Percentiles rank a stretch among this genome's conserved stretches.
These are phyloP conservation scores for Rhorus exstirpatorius DNA, from an alignment of 2,888 invertebrate species.

Conservation along the genomic window DNA sequence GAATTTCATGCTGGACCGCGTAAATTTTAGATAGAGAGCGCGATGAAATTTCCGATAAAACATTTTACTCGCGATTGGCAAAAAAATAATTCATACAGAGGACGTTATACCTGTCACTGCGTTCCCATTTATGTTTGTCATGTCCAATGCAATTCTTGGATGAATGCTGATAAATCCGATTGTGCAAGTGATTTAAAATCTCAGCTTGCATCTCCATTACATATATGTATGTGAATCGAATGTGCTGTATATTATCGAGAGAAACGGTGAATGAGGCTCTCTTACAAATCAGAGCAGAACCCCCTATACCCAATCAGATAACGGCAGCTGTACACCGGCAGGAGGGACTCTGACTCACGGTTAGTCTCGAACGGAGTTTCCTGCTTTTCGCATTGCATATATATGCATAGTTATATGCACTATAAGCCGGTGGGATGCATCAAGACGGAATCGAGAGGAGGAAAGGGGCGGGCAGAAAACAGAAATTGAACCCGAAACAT, in stretches of 20 bases:
- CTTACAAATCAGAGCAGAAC: slow-evolving; percentile 68
- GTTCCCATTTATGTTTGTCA: slow-evolving; percentile 1
- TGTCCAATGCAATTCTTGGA: slow-evolving; percentile 17
- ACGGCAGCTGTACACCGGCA: slow-evolving; percentile 31
- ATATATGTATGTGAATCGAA: background rate
- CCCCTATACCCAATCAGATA: slow-evolving; percentile 64
- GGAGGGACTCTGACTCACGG: slow-evolving; percentile 50
- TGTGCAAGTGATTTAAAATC: slow-evolving; percentile 53
- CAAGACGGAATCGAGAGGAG: slow-evolving; percentile 51
- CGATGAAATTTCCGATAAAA: too few species aligned
- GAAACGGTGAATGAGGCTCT: slow-evolving; percentile 55
- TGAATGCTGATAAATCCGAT: slow-evolving; percentile 50
- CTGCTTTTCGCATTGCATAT: slow-evolving; percentile 60
- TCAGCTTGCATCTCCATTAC: slow-evolving; percentile 24
- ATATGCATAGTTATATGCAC: slow-evolving; percentile 48
- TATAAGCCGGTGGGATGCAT: slow-evolving; percentile 54
- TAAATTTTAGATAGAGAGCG: too few species aligned
- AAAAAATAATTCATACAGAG: background rate
- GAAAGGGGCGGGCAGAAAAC: slow-evolving; percentile 18
- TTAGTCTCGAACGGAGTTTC: slow-evolving; percentile 59
- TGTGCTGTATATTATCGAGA: slow-evolving; percentile 33
- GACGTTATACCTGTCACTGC: background rate
- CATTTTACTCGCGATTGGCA: background rate
- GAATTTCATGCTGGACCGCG: too few species aligned
- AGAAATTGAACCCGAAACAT: slow-evolving; percentile 44